A percentile compares a stretch with the other conserved stretches of the same genome.
phyloP scores from a whole-genome alignment of 1,140 invertebrate genomes.

The Zaprionus davidi region DNA sequence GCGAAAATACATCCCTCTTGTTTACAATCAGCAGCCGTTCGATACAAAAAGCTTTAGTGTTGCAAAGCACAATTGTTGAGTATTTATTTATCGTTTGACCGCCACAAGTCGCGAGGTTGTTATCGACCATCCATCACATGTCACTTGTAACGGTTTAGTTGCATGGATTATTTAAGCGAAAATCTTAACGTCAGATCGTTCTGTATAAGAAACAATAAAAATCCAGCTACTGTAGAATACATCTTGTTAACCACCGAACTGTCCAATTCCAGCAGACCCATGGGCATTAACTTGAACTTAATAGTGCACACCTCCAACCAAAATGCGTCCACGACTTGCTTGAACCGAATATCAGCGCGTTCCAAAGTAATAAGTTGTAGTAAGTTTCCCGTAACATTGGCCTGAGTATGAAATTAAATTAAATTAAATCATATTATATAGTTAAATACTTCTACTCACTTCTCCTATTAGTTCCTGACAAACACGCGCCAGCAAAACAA shows the following conservation, averaged over 20 bases:
- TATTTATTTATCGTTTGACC: neutral
- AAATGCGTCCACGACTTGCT: conserved; percentile 67
- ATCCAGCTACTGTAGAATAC: conserved; percentile 66
- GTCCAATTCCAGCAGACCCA: conserved; percentile 67
- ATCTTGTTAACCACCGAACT: conserved; percentile 57
- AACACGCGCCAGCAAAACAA: conserved; percentile 51
- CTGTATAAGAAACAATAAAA: conserved; percentile 73
- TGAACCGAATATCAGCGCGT: conserved; percentile 67
- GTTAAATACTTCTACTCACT: conserved; percentile 26
- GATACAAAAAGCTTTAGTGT: neutral
- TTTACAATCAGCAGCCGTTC: conserved; percentile 1
- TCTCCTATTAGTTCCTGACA: conserved; percentile 48
- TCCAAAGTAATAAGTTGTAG: conserved; percentile 57
- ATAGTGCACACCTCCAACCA: conserved; percentile 56
- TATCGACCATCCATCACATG: conserved; percentile 10
- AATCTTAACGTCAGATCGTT: conserved; percentile 68
- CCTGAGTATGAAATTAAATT: conserved; percentile 22
- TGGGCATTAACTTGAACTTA: conserved; percentile 65
- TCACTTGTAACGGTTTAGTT: neutral
- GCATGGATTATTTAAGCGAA: conserved; percentile 59
- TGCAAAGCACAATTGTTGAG: conserved; percentile 1
- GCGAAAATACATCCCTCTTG: neutral
- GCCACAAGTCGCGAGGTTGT: neutral
- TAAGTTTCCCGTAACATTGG: conserved; percentile 55
- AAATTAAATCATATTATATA: neutral